Percentiles rank a stretch among this genome's conserved stretches.
Conservation (phyloP, 2,888 invertebrate genomes). For the Syrphus vitripennis region DNA sequence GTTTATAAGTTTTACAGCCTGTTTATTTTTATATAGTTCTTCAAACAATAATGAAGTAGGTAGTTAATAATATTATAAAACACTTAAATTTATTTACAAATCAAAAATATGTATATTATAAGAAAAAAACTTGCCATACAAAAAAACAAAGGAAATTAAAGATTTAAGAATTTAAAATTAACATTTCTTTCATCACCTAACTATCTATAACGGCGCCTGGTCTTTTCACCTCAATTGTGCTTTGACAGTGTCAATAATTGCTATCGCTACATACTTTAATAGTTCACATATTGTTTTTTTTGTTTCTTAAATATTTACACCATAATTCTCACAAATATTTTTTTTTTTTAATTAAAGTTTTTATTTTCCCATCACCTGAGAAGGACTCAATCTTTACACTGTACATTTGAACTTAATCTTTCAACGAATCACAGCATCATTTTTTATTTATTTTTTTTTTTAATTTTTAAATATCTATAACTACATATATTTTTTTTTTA, state of each 20-base stretch:
- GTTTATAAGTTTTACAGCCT: constrained; percentile 60
- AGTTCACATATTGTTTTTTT: constrained; percentile 12
- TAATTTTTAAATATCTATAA: constrained; percentile 34
- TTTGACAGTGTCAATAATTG: constrained; percentile 49
- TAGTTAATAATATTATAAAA: constrained; percentile 4
- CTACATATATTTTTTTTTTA: constrained; percentile 34
- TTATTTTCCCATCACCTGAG: constrained; percentile 69
- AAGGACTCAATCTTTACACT: constrained; percentile 76
- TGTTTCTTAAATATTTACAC: constrained; percentile 50
- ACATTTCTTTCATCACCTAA: constrained; percentile 13
- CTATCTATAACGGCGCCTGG: not conserved
- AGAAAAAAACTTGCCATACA: not conserved
- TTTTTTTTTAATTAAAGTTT: not conserved
- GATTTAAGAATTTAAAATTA: not conserved
- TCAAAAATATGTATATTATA: not conserved
- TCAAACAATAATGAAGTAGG: constrained; percentile 10
- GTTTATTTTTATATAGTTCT: constrained; percentile 41
- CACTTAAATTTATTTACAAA: not conserved
- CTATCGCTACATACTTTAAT: constrained; percentile 24
- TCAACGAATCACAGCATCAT: constrained; percentile 76
- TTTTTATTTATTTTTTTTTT: constrained; percentile 56
- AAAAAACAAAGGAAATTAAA: not conserved
- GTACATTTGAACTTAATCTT: constrained; percentile 79
- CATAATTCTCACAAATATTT: constrained; percentile 39
- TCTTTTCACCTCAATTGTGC: not conserved